phyloP scores from a whole-genome alignment of 2,113 vertebrate species.

The Lanius collurio region DNA sequence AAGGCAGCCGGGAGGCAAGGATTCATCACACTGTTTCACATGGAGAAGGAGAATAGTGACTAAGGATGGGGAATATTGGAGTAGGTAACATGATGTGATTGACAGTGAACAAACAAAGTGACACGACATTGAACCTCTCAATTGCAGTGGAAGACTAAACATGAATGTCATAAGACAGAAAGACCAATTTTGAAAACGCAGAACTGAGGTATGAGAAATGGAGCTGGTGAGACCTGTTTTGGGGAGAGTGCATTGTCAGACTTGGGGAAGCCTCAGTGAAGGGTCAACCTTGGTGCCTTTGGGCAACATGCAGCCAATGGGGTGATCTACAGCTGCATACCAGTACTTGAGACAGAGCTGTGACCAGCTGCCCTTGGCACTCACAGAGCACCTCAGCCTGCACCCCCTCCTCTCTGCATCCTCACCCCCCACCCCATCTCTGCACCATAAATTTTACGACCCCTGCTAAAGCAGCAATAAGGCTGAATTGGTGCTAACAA shows the following conservation, averaged over 20 bases:
- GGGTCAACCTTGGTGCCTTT: neutral
- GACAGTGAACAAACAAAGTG: constrained; percentile 21
- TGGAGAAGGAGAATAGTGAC: neutral
- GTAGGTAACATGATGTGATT: constrained; percentile 1
- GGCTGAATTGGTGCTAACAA: neutral
- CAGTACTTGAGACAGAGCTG: neutral
- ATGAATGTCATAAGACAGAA: neutral
- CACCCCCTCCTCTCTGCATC: neutral
- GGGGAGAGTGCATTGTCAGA: neutral
- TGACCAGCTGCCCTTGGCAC: neutral
- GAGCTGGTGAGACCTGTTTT: neutral
- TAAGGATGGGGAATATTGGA: neutral
- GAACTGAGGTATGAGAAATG: neutral
- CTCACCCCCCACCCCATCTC: fast-evolving
- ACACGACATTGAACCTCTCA: neutral
- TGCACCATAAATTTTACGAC: neutral
- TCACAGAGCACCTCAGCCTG: fast-evolving
- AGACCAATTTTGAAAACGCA: neutral
- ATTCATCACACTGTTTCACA: neutral
- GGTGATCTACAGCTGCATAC: neutral
- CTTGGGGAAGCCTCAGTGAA: neutral
- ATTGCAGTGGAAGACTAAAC: neutral
- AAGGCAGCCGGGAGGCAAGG: neutral
- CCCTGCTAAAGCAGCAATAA: neutral
- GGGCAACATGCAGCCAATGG: neutral